phyloP scores from a whole-genome alignment of 2,888 invertebrate species.

The Pammene aurita region DNA sequence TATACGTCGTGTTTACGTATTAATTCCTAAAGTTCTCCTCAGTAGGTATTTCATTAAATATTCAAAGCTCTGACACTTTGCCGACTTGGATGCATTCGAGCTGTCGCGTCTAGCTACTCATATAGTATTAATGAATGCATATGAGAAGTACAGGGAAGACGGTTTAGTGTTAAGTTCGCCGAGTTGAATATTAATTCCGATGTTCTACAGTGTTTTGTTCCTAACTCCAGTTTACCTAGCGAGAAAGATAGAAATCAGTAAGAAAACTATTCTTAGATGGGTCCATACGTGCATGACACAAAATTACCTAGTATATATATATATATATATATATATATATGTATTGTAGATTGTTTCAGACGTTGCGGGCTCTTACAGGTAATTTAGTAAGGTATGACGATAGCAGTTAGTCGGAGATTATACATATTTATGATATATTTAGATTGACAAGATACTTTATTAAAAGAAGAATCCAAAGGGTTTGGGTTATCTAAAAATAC shows the following conservation, averaged over 20 bases:
- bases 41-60: constrained; percentile 30
- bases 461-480: too few relatives aligned
- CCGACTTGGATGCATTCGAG: constrained; percentile 34
- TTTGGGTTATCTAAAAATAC: too few relatives aligned
- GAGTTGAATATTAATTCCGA: constrained; percentile 33
- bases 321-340: too few relatives aligned
- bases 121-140: constrained; percentile 37
- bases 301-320: background rate
- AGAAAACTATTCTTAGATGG: too few relatives aligned
- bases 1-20: background rate
- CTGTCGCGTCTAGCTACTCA: constrained; percentile 35
- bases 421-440: too few relatives aligned
- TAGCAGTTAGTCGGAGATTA: too few relatives aligned
- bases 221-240: background rate
- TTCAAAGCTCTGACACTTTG: constrained; percentile 31
- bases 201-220: constrained; percentile 24
- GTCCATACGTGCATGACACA: background rate
- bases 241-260: background rate
- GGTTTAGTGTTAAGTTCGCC: constrained; percentile 30
- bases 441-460: too few relatives aligned
- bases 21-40: constrained; percentile 5
- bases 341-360: too few relatives aligned
- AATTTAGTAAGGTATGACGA: too few relatives aligned
- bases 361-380: too few relatives aligned
- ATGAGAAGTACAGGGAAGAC: constrained; percentile 16